Base-by-base conservation (phyloP, 2,797 vertebrate genomes). In the Eospalax fontanierii region DNA sequence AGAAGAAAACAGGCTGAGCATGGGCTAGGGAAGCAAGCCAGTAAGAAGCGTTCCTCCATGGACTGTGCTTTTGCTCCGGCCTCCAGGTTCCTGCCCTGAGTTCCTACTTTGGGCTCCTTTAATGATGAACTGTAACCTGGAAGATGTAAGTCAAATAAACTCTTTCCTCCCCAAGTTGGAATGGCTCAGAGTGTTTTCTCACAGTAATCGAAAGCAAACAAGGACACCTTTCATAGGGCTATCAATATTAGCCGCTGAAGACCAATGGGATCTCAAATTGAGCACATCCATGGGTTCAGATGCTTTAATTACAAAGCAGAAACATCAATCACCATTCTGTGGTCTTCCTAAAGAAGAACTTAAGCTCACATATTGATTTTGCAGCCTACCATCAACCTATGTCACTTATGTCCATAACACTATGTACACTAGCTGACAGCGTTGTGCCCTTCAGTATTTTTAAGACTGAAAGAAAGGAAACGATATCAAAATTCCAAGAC, bases 401-500 rank as follows among this genome's bases (percentile, higher is more conserved):
- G 19, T 50, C 46, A 74, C 46, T 73, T 26, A 28, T 1, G 6
- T 30, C 8, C 59, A 83, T 26, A 84, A 92, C 26, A 40, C 24
- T 30, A 7, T 0, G 59, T 21, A 91, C 46, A 70, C 2, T 33
- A 73, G 65, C 28, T 59, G 26, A 50, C 35, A 38, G 38, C 54
- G 15, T 24, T 59, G 71, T 21, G 28, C 26, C 59, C 83, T 63
- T 57, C n/a, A 76, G 33, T 87, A 43, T 66, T 88, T 59, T 19
- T 35, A 80, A 75, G 40, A 83, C 6, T 16, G 12, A 74, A 91
- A 91, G 38, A 74, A 87, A 88, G 74, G 74, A 76, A 92, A 73
- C 46, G 6, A 46, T 46, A 54, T 68, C 74, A 81, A 79, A 89
- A 89, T 63, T 65, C 50, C 71, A 89, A 75, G 50, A 82, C 22